Evolutionary conservation across 2,888 invertebrate species (phyloP).

Genomic region (Agrotis clavis): DNA sequence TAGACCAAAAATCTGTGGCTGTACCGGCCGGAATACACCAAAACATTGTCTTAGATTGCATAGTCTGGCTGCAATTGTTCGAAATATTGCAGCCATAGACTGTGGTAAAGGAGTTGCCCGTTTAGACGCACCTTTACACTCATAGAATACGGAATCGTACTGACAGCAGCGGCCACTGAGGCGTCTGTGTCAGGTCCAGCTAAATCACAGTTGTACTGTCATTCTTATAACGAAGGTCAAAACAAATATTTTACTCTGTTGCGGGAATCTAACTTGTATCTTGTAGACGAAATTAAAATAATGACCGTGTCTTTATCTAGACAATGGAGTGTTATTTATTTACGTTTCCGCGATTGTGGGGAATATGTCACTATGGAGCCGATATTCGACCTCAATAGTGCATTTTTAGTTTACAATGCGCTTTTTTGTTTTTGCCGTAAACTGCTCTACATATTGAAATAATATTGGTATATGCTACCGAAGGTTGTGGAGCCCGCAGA

Average conservation of each 20-base stretch:
- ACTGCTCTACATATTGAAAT: neutral
- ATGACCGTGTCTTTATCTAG: slow-evolving; percentile 56
- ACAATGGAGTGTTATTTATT: slow-evolving; percentile 57
- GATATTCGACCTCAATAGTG: neutral
- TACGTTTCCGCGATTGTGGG: slow-evolving; percentile 46
- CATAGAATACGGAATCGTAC: neutral
- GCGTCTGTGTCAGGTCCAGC: neutral
- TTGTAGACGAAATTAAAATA: slow-evolving; percentile 55
- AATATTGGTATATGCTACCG: neutral
- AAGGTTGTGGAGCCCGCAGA: slow-evolving; percentile 52
- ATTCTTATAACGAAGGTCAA: slow-evolving; percentile 42
- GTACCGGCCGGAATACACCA: too few species aligned
- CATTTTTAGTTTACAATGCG: slow-evolving; percentile 9
- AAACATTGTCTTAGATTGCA: too few species aligned
- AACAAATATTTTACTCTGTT: slow-evolving; percentile 30
- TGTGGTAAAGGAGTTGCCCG: too few species aligned
- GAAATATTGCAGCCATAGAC: too few species aligned
- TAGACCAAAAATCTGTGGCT: too few species aligned
- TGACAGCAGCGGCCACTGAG: neutral
- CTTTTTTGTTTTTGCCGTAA: neutral
- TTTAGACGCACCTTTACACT: too few species aligned
- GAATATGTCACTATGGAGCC: slow-evolving; percentile 47
- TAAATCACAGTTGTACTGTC: neutral
- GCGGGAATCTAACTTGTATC: slow-evolving; percentile 28
- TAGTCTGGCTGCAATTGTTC: too few species aligned